Base-by-base conservation (phyloP, 2,113 vertebrate genomes). In the Struthidea cinerea region DNA sequence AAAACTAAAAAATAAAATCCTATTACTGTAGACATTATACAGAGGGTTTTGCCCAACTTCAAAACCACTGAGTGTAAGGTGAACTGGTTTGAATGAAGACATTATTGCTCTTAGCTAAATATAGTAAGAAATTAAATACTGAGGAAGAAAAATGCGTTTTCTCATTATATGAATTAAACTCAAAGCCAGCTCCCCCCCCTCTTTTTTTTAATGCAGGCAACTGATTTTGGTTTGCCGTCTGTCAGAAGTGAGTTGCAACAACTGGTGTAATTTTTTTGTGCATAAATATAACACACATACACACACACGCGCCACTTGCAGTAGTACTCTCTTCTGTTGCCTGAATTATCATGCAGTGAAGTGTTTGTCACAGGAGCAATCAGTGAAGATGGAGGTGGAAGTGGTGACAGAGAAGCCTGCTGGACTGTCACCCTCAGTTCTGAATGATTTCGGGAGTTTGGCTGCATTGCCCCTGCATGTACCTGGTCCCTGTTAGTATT, bases 151-250 rank as follows among this genome's bases (percentile, higher is more conserved):
- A 87, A 79, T 41, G 9, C 17, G 23, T 89, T 81, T 77, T 78
- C 44, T 63, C 14, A 9, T 7, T 4, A 17, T 37, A 24, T 35
- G 41, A 33, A 44, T 77, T 15, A 63, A 84, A n/a, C 39, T 33
- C 21, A 71, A 80, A 60, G 7, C 30, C 2, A 10, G 2, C 8
- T 26, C 10, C 2, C 4, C 3, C 3, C 6, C 3, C 6, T 2
- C 15, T 17, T 5, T 18, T 39, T 77, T 67, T 55, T 7, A 42
- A n/a, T 47, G 30, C 0, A 0, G 17, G 17, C 11, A n/a, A 41
- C 35, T 52, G 33, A 27, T 35, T 69, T 83, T 75, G 39, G 20
- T 74, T 88, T 81, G 57, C 27, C 60, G 4, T 81, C 32, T 83
- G 24, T 77, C 53, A 65, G 24, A 64, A 79, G 16, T 5, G 53